Percentiles rank a stretch among this genome's conserved stretches.
Conservation (phyloP, 2,113 vertebrate genomes). For the Centropus bengalensis region DNA sequence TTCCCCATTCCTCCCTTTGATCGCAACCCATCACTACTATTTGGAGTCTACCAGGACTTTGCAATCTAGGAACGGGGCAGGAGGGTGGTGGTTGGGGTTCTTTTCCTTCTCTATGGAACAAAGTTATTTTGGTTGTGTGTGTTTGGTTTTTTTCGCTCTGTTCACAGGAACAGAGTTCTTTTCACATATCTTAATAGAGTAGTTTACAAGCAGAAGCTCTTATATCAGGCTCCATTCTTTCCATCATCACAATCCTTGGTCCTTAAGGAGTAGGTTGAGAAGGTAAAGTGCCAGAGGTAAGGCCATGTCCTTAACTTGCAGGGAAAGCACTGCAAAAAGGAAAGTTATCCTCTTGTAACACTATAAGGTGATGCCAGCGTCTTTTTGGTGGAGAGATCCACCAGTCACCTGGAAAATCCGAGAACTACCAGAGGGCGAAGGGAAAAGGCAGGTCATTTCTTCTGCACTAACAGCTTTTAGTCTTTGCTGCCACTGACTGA, state of each 20-base stretch:
- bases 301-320: no score
- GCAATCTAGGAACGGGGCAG: background rate
- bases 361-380: accelerated
- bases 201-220: background rate
- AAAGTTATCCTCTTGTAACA: background rate
- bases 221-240: background rate
- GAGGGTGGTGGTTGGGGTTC: accelerated
- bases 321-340: background rate
- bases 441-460: background rate
- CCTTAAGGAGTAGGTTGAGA: background rate
- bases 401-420: background rate
- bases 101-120: background rate
- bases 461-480: background rate
- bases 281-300: background rate
- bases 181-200: background rate
- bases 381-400: background rate
- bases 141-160: background rate
- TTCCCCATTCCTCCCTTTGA: background rate
- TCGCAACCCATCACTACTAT: background rate
- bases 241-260: background rate
- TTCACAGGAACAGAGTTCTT: background rate
- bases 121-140: background rate
- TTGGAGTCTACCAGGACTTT: background rate
- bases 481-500: background rate
- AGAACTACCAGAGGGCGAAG: background rate